Percentiles rank a stretch among this genome's conserved stretches.
Evolutionary conservation across 37 sponge, comb jelly and placozoan genomes (phyloP).

Genomic region (Ephydatia muelleri): DNA sequence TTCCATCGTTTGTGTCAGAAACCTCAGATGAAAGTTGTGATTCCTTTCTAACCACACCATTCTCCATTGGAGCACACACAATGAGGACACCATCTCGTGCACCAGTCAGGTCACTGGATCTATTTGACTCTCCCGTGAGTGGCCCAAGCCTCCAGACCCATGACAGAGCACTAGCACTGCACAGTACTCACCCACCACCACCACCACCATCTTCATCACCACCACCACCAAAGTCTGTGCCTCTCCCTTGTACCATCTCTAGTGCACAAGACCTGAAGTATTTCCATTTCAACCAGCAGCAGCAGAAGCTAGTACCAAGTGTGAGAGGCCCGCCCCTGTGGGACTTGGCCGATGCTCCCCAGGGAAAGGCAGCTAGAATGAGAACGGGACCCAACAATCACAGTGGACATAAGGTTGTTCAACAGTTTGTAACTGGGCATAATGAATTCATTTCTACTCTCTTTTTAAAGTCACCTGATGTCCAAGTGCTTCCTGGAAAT

Average conservation of each 20-base stretch:
- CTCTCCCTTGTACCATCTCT: background rate
- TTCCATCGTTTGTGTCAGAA: too few species aligned
- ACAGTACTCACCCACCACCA: background rate
- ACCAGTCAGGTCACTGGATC: background rate
- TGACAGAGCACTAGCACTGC: background rate
- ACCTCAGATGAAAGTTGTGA: too few species aligned
- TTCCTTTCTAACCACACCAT: background rate
- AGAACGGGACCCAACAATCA: background rate
- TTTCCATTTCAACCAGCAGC: background rate
- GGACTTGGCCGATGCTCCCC: background rate
- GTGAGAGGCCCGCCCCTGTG: background rate
- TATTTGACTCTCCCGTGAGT: background rate
- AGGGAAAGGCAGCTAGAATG: background rate
- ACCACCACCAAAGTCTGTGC: background rate
- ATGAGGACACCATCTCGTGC: background rate
- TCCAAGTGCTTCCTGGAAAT: background rate
- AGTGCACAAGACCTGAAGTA: background rate
- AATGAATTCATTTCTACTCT: background rate
- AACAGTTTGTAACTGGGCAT: background rate
- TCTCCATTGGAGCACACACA: background rate
- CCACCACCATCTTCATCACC: background rate
- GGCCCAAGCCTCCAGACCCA: background rate
- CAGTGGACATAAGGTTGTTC: background rate
- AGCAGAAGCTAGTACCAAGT: background rate
- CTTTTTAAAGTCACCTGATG: background rate